Base-by-base conservation (phyloP, 1,140 invertebrate genomes). In the Heliconius hewitsoni region DNA sequence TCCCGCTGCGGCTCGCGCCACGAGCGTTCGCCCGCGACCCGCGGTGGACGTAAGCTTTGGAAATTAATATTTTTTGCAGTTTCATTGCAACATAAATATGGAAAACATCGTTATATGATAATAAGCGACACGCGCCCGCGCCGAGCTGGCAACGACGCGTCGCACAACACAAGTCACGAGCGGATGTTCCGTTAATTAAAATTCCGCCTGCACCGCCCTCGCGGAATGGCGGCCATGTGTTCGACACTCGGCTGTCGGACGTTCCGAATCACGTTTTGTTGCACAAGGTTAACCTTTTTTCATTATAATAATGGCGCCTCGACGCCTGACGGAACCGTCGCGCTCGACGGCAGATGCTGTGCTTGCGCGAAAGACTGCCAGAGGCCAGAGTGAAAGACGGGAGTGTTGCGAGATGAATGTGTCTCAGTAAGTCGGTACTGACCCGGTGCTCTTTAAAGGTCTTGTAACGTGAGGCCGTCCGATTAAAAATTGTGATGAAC, bases 131-230 rank as follows among this genome's bases (percentile, higher is more conserved):
- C 60, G 84, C 79, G 83, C 79, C 84, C 81, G 55, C 73, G 85
- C 88, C 84, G 82, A 87, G 87, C 85, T 90, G 92, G 91, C 92
- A 93, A 91, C 92, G 85, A 82, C 88, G 93, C 50, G 87, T 90
- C 86, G 81, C 84, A 87, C 42, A 42, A 42, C 50, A 52, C 83
- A 88, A 93, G 90, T 92, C 88, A 93, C 88, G 91, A 94, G 91
- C 93, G 93, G 93, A 94, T 94, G 92, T 94, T 94, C 93, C 93
- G 92, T 92, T 94, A 94, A 94, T 94, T 94, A 94, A 94, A 94
- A 94, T 94, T 94, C 93, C 92, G 93, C 93, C 93, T 93, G 92
- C 90, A 91, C 92, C 92, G 91, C 92, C 92, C 92, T 94, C 93
- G 90, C 92, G 91, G 92, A 94, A 92, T 94, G 91, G 91, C 89